These are phyloP conservation scores for Ctenodactylus gundi DNA, from an alignment of 2,113 vertebrate species.

Conservation along the genomic window DNA sequence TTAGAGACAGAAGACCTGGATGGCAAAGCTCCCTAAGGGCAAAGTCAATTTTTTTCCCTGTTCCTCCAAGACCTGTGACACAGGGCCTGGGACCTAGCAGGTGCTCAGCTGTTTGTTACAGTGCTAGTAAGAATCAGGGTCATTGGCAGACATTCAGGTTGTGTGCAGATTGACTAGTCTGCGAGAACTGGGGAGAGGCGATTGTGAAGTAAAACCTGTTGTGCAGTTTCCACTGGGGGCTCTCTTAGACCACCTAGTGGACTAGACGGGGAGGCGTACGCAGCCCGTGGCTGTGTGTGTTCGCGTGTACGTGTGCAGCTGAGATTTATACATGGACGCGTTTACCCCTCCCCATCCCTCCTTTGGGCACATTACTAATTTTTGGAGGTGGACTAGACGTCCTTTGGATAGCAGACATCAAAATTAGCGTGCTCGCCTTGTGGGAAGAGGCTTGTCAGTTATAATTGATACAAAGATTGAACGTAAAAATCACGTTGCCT, in stretches of 20 bases:
- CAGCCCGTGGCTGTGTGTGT: too few species aligned
- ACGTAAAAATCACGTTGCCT: neutral
- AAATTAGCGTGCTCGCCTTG: neutral
- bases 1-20: neutral
- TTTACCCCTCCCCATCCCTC: neutral
- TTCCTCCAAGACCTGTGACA: neutral
- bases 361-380: too few species aligned
- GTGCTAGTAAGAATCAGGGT: neutral
- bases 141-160: neutral
- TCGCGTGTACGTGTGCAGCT: neutral
- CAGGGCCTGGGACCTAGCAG: neutral
- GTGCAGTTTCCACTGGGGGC: slow-evolving; percentile 21
- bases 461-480: too few species aligned
- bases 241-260: neutral
- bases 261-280: neutral
- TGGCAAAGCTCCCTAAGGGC: slow-evolving; percentile 19
- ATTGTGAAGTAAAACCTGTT: slow-evolving; percentile 20
- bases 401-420: neutral
- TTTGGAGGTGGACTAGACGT: neutral
- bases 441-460: too few species aligned
- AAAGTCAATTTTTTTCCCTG: neutral
- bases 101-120: neutral
- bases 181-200: neutral
- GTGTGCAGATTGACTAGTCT: neutral
- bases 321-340: neutral